These are phyloP conservation scores for Merluccius polli DNA, from an alignment of 2,797 vertebrate species.

Conservation along the genomic window DNA sequence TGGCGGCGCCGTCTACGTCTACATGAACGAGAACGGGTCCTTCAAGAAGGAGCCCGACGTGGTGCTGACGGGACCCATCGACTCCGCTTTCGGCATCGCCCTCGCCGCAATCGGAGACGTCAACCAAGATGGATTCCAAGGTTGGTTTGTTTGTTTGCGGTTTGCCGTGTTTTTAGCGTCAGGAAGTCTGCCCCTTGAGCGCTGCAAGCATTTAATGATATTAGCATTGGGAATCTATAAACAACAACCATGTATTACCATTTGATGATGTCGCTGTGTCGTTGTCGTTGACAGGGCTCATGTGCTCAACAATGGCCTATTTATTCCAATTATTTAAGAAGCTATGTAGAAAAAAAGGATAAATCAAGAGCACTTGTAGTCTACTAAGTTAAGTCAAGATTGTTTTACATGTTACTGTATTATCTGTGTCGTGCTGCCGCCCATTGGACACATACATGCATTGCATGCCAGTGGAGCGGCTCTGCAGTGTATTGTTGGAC, in stretches of 20 bases:
- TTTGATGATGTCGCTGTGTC: neutral
- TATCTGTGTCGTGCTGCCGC: constrained; percentile 42
- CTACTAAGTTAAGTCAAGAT: neutral
- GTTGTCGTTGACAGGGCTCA: neutral
- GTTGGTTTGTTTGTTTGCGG: constrained; percentile 50
- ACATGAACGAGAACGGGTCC: constrained; percentile 87
- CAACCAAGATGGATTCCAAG: constrained; percentile 94
- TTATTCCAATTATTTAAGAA: neutral
- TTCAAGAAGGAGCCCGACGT: constrained; percentile 69
- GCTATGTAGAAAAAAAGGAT: neutral
- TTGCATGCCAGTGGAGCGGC: neutral
- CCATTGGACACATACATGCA: constrained; percentile 31
- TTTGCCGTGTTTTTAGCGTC: neutral
- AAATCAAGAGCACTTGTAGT: neutral
- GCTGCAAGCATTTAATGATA: neutral
- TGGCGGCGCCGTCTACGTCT: constrained; percentile 88
- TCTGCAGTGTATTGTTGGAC: neutral
- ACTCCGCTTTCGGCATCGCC: constrained; percentile 82
- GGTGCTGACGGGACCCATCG: constrained; percentile 72
- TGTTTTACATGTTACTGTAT: neutral
- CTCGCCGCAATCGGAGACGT: constrained; percentile 86
- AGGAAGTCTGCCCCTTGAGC: neutral
- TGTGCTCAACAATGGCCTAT: neutral
- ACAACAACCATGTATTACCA: neutral
- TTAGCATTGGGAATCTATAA: constrained; percentile 1